Evolutionary conservation across 1,140 invertebrate species (phyloP).

Genomic region (Cydia amplana): DNA sequence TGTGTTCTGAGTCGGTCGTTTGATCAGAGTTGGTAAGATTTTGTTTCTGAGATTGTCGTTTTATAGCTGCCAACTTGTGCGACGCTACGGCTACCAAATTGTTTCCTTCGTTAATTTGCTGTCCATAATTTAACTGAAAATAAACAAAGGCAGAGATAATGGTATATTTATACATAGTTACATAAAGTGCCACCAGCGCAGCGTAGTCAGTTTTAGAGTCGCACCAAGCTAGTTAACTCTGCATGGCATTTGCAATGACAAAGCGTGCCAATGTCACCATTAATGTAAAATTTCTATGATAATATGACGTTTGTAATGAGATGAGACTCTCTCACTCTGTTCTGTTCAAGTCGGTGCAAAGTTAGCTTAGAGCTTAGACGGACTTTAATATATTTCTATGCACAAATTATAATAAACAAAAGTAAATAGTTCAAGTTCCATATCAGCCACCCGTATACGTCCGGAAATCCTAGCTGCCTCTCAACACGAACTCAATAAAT

Average conservation of each 20-base stretch:
- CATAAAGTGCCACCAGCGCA: too few species aligned
- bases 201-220: too few species aligned
- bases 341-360: too few species aligned
- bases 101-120: conserved; percentile 4
- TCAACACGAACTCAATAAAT: too few species aligned
- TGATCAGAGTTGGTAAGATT: background rate
- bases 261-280: too few species aligned
- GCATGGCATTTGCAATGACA: too few species aligned
- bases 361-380: background rate
- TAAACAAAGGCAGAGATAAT: background rate
- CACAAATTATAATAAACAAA: background rate
- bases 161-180: too few species aligned
- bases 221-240: too few species aligned
- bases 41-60: conserved; percentile 17
- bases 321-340: too few species aligned
- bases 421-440: too few species aligned
- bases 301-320: too few species aligned
- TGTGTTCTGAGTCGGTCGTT: background rate
- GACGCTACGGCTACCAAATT: background rate
- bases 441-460: background rate
- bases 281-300: too few species aligned
- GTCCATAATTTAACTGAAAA: conserved; percentile 19
- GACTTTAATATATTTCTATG: background rate
- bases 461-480: background rate
- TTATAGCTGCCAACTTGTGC: conserved; percentile 4